Percentiles rank a stretch among this genome's conserved stretches.
phyloP scores from a whole-genome alignment of 2,888 invertebrate species.

The Acanthopleura granulata region DNA sequence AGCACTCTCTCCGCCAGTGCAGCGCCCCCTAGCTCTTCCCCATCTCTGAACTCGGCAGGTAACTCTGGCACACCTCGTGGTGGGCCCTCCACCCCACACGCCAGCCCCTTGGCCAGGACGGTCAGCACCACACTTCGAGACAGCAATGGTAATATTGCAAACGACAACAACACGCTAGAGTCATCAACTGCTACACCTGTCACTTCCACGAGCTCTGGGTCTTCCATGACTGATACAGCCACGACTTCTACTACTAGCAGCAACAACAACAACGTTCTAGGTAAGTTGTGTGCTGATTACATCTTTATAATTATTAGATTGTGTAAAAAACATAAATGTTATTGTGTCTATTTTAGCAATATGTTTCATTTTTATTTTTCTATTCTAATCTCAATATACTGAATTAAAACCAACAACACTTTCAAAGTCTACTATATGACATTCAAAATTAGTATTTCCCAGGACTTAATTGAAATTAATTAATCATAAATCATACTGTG shows the following conservation, averaged over 20 bases:
- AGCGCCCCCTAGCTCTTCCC: neutral
- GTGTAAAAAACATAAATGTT: too few species aligned
- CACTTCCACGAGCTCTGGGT: neutral
- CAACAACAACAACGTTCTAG: constrained; percentile 15
- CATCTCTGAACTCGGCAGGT: neutral
- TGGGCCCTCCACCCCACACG: neutral
- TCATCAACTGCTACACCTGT: neutral
- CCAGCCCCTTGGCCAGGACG: neutral
- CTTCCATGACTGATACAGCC: neutral
- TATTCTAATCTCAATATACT: too few species aligned
- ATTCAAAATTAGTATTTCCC: too few species aligned
- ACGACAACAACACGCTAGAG: constrained; percentile 1
- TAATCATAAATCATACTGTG: too few species aligned
- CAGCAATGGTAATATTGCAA: constrained; percentile 7
- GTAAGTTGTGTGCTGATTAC: too few species aligned
- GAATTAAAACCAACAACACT: too few species aligned
- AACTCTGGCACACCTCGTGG: neutral
- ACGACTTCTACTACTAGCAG: neutral
- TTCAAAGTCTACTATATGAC: too few species aligned
- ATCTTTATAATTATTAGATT: too few species aligned
- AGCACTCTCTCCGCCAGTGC: neutral
- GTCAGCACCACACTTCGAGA: neutral
- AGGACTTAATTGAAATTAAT: too few species aligned
- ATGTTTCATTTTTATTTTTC: too few species aligned
- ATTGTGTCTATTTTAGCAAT: too few species aligned